Evolutionary conservation across 1,140 invertebrate genomes (phyloP).

Genomic region (Heliconius hermathena): DNA sequence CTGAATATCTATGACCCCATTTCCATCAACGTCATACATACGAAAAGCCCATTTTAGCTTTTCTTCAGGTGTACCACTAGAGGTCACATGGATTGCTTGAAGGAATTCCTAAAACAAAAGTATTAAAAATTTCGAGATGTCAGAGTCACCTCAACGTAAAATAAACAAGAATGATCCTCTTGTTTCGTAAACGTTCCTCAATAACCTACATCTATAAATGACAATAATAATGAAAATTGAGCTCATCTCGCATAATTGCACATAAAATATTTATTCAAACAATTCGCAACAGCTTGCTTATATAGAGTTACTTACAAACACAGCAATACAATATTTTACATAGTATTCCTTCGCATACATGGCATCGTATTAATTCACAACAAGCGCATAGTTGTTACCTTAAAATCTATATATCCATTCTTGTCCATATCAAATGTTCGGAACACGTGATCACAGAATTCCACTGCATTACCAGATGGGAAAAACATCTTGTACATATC

Average conservation of each 20-base stretch:
- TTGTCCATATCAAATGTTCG: constrained; percentile 99
- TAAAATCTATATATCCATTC: constrained; percentile 97
- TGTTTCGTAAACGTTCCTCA: constrained; percentile 38
- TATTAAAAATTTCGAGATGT: constrained; percentile 49
- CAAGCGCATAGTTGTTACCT: constrained; percentile 39
- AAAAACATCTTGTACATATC: constrained; percentile 99
- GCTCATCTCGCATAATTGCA: constrained; percentile 29
- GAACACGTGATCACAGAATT: constrained; percentile 99
- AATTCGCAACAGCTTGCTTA: constrained; percentile 41
- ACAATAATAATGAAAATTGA: constrained; percentile 14
- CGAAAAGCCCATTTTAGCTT: constrained; percentile 99
- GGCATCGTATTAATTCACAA: constrained; percentile 13
- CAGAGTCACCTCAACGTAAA: constrained; percentile 44
- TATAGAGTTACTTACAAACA: constrained; percentile 30
- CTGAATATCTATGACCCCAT: constrained; percentile 98
- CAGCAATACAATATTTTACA: constrained; percentile 10
- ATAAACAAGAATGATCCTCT: constrained; percentile 37
- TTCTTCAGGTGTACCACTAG: constrained; percentile 97
- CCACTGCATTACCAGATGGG: constrained; percentile 98
- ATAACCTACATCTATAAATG: constrained; percentile 1
- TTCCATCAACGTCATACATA: constrained; percentile 99
- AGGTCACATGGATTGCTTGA: constrained; percentile 98
- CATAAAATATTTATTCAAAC: constrained; percentile 34
- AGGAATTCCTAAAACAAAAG: constrained; percentile 93
- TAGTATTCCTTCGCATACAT: not conserved